Evolutionary conservation across 2,888 invertebrate species (phyloP).

Genomic region (Caenorhabditis sinica): DNA sequence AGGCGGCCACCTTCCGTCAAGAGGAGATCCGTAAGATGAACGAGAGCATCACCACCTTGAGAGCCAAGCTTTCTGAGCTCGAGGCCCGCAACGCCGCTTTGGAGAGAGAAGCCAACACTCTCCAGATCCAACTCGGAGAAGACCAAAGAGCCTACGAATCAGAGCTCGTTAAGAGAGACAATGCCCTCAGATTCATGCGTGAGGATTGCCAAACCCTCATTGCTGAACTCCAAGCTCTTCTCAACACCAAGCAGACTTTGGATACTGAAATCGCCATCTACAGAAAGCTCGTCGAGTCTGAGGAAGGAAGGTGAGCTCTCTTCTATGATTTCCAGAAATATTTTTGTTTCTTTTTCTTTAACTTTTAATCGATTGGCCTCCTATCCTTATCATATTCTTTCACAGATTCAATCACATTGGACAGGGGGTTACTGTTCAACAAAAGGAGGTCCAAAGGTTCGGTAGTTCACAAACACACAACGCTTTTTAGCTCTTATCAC

Average conservation of each 20-base stretch:
- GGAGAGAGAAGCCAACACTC: constrained; percentile 68
- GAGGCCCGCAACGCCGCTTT: constrained; percentile 63
- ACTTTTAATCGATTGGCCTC: too few species aligned
- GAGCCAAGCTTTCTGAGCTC: constrained; percentile 62
- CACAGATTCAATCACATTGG: constrained; percentile 59
- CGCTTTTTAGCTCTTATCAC: constrained; percentile 8
- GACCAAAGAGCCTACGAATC: constrained; percentile 84
- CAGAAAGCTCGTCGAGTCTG: constrained; percentile 86
- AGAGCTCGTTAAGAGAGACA: constrained; percentile 83
- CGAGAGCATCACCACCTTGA: constrained; percentile 55
- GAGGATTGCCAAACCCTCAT: constrained; percentile 84
- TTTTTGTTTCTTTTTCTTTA: not conserved
- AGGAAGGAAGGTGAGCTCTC: constrained; percentile 84
- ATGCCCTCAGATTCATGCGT: constrained; percentile 83
- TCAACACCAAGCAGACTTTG: constrained; percentile 86
- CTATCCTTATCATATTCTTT: constrained; percentile 10
- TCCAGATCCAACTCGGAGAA: constrained; percentile 85
- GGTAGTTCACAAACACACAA: not conserved
- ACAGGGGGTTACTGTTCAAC: constrained; percentile 41
- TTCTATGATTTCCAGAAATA: not conserved
- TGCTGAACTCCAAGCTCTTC: constrained; percentile 83
- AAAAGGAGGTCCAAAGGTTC: constrained; percentile 44
- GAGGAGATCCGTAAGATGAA: constrained; percentile 82
- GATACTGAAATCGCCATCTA: constrained; percentile 86
- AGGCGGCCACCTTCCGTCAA: constrained; percentile 84